Conservation (phyloP, 2,888 invertebrate species). For the Pandemis cinnamomeana region DNA sequence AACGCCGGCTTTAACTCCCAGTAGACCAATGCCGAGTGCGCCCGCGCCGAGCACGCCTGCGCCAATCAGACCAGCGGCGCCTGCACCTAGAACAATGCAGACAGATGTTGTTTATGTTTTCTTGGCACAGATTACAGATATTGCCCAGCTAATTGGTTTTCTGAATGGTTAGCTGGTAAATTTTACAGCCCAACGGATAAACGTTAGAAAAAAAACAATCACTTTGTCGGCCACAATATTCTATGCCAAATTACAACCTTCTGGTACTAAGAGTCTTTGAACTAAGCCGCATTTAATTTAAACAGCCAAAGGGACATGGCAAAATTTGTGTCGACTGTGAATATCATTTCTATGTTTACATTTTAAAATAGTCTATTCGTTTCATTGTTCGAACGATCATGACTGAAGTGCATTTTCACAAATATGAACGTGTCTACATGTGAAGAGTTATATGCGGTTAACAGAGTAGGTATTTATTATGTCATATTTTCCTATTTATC, state of each 20-base stretch:
- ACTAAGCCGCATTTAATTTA: no score
- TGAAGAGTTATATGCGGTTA: no score
- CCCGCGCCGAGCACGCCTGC: constrained; percentile 65
- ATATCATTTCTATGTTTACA: no score
- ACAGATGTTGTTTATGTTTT: not conserved
- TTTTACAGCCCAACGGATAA: no score
- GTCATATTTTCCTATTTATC: no score
- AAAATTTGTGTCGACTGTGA: no score
- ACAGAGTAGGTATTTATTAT: no score
- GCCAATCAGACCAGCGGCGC: constrained; percentile 53
- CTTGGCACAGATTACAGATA: not conserved
- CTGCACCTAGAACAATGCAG: constrained; percentile 45
- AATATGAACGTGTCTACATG: not conserved
- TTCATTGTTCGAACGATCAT: constrained; percentile 8
- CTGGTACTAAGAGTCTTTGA: no score
- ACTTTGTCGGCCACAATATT: no score
- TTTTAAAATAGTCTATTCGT: not conserved
- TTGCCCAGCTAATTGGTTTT: not conserved
- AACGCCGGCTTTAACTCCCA: constrained; percentile 70
- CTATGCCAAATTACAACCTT: no score
- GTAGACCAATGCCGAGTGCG: constrained; percentile 65
- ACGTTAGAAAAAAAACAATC: no score
- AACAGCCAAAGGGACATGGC: no score
- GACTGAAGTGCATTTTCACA: not conserved
- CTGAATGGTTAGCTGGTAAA: not conserved